A percentile compares a stretch with the other conserved stretches of the same genome.
Evolutionary conservation across 2,888 invertebrate genomes (phyloP).

Genomic region (Ptychoptera contaminata): DNA sequence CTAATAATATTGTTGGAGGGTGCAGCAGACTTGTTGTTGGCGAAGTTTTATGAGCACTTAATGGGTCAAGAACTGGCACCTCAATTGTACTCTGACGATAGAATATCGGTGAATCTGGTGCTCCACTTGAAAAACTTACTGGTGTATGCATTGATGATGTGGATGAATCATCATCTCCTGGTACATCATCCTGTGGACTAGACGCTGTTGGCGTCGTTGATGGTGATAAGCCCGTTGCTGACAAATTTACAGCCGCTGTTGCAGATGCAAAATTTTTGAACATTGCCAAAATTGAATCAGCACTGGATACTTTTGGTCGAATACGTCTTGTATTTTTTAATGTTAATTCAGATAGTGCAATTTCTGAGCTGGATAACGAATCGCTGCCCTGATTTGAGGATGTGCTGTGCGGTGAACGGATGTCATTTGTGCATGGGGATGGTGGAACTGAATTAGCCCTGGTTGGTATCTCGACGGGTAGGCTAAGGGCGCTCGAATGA

Average conservation of each 20-base stretch:
- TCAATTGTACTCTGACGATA: slow-evolving; percentile 35
- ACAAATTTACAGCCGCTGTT: slow-evolving; percentile 39
- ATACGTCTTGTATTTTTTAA: slow-evolving; percentile 33
- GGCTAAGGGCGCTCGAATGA: slow-evolving; percentile 22
- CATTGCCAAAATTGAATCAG: slow-evolving; percentile 66
- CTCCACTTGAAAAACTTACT: slow-evolving; percentile 39
- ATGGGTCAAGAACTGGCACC: slow-evolving; percentile 48
- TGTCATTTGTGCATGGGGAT: slow-evolving; percentile 44
- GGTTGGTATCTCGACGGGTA: slow-evolving; percentile 22
- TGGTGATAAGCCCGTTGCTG: slow-evolving; percentile 46
- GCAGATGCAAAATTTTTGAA: slow-evolving; percentile 57
- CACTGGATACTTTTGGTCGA: slow-evolving; percentile 51
- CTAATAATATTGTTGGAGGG: slow-evolving; percentile 59
- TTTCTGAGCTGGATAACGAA: slow-evolving; percentile 57
- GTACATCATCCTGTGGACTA: slow-evolving; percentile 56
- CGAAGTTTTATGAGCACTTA: slow-evolving; percentile 47
- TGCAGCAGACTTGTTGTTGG: slow-evolving; percentile 43
- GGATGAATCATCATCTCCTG: slow-evolving; percentile 53
- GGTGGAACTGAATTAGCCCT: slow-evolving; percentile 39
- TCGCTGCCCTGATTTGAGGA: slow-evolving; percentile 64
- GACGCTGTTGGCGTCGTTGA: slow-evolving; percentile 59
- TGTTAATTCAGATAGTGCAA: slow-evolving; percentile 43
- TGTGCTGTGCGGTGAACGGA: slow-evolving; percentile 47
- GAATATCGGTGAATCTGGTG: slow-evolving; percentile 45
- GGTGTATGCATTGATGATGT: slow-evolving; percentile 48